These are phyloP conservation scores for Melanaphis sacchari DNA, from an alignment of 1,140 invertebrate genomes.

Conservation along the genomic window DNA sequence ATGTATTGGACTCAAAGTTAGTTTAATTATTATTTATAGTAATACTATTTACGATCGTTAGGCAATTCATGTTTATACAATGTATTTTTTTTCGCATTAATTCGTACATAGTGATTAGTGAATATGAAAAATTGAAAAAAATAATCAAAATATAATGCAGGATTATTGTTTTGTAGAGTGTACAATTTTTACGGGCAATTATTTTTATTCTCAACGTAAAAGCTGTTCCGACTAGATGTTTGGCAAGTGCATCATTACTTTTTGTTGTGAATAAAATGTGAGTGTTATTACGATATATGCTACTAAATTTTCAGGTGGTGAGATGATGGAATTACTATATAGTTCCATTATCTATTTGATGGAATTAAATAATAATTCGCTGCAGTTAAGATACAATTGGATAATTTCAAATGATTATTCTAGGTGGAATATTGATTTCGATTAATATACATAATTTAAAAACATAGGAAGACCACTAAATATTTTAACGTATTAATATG, in stretches of 20 bases:
- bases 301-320: not conserved
- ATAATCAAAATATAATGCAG: not conserved
- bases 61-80: too few species aligned
- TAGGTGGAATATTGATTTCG: too few species aligned
- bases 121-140: not conserved
- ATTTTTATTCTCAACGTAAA: conserved; percentile 2
- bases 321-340: not conserved
- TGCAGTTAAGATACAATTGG: too few species aligned
- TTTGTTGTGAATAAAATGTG: not conserved
- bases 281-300: not conserved
- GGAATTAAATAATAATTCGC: too few species aligned
- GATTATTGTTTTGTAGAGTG: not conserved
- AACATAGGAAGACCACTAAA: too few species aligned
- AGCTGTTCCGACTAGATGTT: not conserved
- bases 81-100: not conserved
- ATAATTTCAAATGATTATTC: too few species aligned
- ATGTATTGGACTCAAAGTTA: not conserved
- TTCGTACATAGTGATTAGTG: not conserved
- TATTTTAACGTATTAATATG: too few species aligned
- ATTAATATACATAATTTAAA: too few species aligned
- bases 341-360: too few species aligned
- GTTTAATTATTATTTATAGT: not conserved
- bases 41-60: too few species aligned
- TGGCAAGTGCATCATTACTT: not conserved
- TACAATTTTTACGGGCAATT: not conserved